These are phyloP conservation scores for Oscheius sp. DNA, from an alignment of 2,888 invertebrate genomes.

Conservation along the genomic window DNA sequence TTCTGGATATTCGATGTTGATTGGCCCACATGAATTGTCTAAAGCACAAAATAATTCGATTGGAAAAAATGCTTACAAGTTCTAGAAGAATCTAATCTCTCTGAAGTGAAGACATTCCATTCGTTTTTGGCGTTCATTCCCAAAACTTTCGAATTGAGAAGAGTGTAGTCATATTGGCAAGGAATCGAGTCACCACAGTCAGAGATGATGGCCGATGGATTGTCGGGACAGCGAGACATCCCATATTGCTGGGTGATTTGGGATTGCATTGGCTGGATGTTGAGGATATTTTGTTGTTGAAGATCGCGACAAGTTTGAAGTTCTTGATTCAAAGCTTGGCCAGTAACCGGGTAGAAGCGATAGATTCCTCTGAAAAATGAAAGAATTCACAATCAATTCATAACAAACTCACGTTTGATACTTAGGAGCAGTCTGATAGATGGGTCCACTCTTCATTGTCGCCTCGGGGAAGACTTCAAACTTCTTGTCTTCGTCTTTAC, in stretches of 20 bases:
- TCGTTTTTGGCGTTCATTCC: slow-evolving; percentile 50
- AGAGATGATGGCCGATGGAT: slow-evolving; percentile 59
- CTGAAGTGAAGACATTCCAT: slow-evolving; percentile 56
- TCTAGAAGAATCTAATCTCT: slow-evolving; percentile 59
- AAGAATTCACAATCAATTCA: no score
- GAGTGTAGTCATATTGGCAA: slow-evolving; percentile 58
- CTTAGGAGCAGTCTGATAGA: slow-evolving; percentile 60
- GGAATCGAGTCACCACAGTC: slow-evolving; percentile 58
- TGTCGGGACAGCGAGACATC: slow-evolving; percentile 65
- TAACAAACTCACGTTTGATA: slow-evolving; percentile 55
- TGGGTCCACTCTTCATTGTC: slow-evolving; percentile 64
- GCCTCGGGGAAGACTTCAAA: slow-evolving; percentile 69
- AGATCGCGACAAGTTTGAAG: slow-evolving; percentile 61
- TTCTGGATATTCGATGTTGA: slow-evolving; percentile 69
- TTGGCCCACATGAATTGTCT: slow-evolving; percentile 69
- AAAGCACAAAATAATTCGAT: slow-evolving; percentile 9
- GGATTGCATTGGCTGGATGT: slow-evolving; percentile 61
- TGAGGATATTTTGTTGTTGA: slow-evolving; percentile 49
- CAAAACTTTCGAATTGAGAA: slow-evolving; percentile 60
- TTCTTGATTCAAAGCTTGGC: slow-evolving; percentile 58
- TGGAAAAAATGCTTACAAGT: slow-evolving; percentile 50
- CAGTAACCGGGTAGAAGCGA: slow-evolving; percentile 65
- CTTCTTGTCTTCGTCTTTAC: slow-evolving; percentile 65
- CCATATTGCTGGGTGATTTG: slow-evolving; percentile 58
- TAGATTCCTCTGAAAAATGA: slow-evolving; percentile 52